Evolutionary conservation across 2,888 invertebrate species (phyloP).

Genomic region (Chrysina gloriosa): DNA sequence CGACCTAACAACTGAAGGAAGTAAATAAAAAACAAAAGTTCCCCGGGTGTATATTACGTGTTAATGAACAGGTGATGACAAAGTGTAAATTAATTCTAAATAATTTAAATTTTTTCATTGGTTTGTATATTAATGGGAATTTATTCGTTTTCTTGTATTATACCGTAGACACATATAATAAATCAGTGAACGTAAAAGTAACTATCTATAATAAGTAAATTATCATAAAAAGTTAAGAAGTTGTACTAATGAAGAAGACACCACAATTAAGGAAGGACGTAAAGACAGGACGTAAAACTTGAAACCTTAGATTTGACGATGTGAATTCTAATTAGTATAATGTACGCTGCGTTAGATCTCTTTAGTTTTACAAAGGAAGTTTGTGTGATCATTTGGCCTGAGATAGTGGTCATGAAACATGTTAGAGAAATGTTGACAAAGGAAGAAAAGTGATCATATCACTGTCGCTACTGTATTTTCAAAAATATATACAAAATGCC

Average conservation of each 20-base stretch:
- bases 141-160: slow-evolving; percentile 5
- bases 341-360: not conserved
- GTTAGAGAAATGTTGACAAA: not conserved
- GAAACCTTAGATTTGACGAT: not conserved
- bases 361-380: not conserved
- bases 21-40: not conserved
- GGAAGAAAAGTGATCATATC: not conserved
- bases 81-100: not conserved
- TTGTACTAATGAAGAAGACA: slow-evolving; percentile 4
- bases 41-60: not conserved
- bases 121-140: not conserved
- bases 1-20: no score
- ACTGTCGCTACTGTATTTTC: no score
- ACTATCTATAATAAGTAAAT: slow-evolving; percentile 12
- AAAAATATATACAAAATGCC: no score
- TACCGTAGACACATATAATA: not conserved
- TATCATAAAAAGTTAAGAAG: slow-evolving; percentile 5
- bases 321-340: slow-evolving; percentile 10
- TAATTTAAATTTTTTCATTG: not conserved
- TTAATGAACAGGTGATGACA: slow-evolving; percentile 3
- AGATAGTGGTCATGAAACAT: not conserved
- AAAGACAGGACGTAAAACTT: not conserved
- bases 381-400: not conserved
- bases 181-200: not conserved
- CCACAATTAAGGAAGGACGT: not conserved